Conservation (phyloP, 1,140 invertebrate species). For the Conus ventricosus region DNA sequence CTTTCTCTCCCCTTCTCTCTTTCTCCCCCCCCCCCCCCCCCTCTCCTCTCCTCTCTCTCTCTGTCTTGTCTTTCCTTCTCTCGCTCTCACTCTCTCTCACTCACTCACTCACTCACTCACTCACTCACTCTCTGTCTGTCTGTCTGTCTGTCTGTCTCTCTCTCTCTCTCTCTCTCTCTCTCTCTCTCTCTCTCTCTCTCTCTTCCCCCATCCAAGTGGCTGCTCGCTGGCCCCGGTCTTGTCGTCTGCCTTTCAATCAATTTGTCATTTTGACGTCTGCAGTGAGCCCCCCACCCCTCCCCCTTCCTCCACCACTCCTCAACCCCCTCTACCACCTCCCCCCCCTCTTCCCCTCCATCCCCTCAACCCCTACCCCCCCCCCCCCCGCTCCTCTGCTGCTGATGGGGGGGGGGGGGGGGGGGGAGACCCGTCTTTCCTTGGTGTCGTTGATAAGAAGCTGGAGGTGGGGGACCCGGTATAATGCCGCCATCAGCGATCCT, state of each 20-base stretch:
- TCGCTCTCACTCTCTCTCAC: background rate
- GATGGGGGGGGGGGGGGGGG: slow-evolving; percentile 4
- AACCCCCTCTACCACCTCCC: too few relatives aligned
- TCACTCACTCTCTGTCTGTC: background rate
- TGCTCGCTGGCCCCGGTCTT: background rate
- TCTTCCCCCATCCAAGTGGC: background rate
- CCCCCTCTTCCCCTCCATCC: too few relatives aligned
- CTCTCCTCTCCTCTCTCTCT: background rate
- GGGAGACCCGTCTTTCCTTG: slow-evolving; percentile 29
- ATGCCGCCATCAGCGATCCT: slow-evolving; percentile 43
- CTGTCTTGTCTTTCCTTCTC: background rate
- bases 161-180: background rate
- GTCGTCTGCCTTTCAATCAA: slow-evolving; percentile 51
- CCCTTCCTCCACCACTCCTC: too few relatives aligned
- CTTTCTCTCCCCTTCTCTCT: background rate
- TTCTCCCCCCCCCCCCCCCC: background rate
- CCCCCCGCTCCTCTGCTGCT: too few relatives aligned
- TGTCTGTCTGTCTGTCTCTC: background rate
- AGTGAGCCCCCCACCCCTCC: slow-evolving; percentile 19
- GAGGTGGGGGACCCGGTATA: slow-evolving; percentile 28
- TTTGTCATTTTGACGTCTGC: slow-evolving; percentile 52
- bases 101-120: background rate
- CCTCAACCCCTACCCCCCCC: too few relatives aligned
- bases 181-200: background rate
- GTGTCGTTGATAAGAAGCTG: slow-evolving; percentile 44